phyloP scores from a whole-genome alignment of 2,113 vertebrate genomes.

The Cervus canadensis region DNA sequence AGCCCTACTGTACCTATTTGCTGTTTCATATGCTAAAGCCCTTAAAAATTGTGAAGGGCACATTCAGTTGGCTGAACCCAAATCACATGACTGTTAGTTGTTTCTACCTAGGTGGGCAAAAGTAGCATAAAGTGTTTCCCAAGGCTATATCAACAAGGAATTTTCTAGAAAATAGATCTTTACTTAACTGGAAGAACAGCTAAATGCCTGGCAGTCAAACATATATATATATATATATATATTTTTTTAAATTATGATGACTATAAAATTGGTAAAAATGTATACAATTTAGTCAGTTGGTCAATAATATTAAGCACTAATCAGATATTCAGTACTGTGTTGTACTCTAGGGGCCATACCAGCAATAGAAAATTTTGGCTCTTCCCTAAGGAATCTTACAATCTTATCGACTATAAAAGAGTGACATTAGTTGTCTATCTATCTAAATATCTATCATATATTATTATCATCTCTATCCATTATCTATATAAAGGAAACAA shows the following conservation, averaged over 20 bases:
- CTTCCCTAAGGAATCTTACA: background rate
- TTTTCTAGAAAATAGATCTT: background rate
- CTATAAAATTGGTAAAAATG: background rate
- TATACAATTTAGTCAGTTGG: background rate
- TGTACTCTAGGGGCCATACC: background rate
- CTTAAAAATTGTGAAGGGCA: background rate
- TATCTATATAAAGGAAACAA: background rate
- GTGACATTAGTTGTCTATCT: background rate
- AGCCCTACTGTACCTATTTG: background rate
- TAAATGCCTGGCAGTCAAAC: background rate
- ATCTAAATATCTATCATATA: background rate
- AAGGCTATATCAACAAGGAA: background rate
- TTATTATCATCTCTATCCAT: background rate
- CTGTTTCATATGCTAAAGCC: background rate
- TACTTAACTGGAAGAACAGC: background rate
- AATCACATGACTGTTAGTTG: background rate
- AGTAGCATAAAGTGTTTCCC: background rate
- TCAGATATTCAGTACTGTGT: background rate
- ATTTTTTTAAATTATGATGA: background rate
- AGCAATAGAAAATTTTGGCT: background rate
- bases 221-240: too few relatives aligned
- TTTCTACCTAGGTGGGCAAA: background rate
- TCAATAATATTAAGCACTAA: background rate
- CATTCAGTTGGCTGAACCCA: background rate
- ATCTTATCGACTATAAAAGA: background rate